Conservation (phyloP, 2,888 invertebrate species). For the Frankliniella fusca region DNA sequence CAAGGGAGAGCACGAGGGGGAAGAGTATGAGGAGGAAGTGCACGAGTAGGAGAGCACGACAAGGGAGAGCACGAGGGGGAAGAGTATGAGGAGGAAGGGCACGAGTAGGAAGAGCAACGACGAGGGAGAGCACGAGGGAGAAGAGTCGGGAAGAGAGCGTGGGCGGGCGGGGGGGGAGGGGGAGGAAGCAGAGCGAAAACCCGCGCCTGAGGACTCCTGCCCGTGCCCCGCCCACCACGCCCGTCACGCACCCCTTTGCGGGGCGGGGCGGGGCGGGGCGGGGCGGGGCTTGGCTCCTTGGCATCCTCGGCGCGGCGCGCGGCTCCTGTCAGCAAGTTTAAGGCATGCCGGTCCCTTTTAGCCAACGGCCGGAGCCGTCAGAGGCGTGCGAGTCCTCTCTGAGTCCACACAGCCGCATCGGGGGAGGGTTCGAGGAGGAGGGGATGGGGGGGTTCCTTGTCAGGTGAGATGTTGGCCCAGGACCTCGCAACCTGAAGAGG, state of each 20-base stretch:
- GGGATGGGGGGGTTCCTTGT: not conserved
- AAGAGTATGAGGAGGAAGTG: too few relatives aligned
- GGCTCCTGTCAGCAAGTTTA: constrained; percentile 11
- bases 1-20: too few relatives aligned
- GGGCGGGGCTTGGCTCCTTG: not conserved
- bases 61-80: too few relatives aligned
- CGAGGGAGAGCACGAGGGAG: too few relatives aligned
- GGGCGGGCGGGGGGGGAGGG: not conserved
- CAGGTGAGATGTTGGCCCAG: constrained; percentile 18
- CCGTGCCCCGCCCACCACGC: too few relatives aligned
- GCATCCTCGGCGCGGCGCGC: not conserved
- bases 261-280: too few relatives aligned
- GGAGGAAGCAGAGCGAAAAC: not conserved
- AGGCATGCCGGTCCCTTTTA: not conserved
- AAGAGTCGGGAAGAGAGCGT: too few relatives aligned
- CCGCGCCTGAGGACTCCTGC: not conserved
- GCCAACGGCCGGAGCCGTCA: not conserved
- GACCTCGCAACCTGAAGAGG: constrained; percentile 11
- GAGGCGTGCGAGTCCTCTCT: not conserved
- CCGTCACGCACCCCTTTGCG: too few relatives aligned
- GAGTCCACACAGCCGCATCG: too few relatives aligned
- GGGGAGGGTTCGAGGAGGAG: not conserved
- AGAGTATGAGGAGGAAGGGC: not conserved
- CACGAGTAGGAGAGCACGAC: too few relatives aligned
- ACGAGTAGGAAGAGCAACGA: too few relatives aligned